phyloP scores from a whole-genome alignment of 2,797 vertebrate genomes.

The Tinamus major region DNA sequence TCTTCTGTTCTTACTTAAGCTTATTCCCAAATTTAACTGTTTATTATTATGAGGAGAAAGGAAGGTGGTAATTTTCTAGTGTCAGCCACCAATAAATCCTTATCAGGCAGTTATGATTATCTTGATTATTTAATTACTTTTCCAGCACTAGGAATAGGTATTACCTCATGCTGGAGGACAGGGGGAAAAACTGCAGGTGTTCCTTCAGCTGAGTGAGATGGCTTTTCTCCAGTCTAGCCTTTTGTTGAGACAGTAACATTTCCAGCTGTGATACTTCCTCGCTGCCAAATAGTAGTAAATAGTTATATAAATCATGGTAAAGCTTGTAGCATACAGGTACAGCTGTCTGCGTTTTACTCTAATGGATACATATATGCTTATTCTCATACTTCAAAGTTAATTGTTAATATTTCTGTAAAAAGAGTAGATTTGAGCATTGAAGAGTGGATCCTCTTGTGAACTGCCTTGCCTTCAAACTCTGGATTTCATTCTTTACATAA shows the following conservation, averaged over 20 bases:
- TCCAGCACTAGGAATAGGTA: constrained; percentile 1
- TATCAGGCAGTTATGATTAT: constrained; percentile 38
- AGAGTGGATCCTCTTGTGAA: background rate
- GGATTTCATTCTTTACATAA: background rate
- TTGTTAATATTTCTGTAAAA: constrained; percentile 35
- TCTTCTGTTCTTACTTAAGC: background rate
- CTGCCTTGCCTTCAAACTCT: background rate
- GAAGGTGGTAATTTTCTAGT: constrained; percentile 19
- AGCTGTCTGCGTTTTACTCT: background rate
- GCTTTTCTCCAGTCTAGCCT: constrained; percentile 26
- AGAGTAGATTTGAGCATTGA: background rate
- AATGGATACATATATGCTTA: background rate
- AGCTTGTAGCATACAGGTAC: background rate
- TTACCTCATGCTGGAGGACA: background rate
- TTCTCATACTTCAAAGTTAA: constrained; percentile 35
- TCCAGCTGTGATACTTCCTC: constrained; percentile 51
- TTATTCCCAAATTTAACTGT: background rate
- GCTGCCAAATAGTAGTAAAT: constrained; percentile 58
- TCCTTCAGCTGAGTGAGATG: background rate
- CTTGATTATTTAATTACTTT: constrained; percentile 65
- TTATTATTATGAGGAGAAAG: background rate
- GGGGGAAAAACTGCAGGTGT: constrained; percentile 40
- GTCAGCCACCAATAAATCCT: constrained; percentile 15
- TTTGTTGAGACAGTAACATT: background rate
- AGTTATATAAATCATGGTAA: constrained; percentile 50